These are phyloP conservation scores for Lordiphosa mommai DNA, from an alignment of 1,140 invertebrate species.

Conservation along the genomic window DNA sequence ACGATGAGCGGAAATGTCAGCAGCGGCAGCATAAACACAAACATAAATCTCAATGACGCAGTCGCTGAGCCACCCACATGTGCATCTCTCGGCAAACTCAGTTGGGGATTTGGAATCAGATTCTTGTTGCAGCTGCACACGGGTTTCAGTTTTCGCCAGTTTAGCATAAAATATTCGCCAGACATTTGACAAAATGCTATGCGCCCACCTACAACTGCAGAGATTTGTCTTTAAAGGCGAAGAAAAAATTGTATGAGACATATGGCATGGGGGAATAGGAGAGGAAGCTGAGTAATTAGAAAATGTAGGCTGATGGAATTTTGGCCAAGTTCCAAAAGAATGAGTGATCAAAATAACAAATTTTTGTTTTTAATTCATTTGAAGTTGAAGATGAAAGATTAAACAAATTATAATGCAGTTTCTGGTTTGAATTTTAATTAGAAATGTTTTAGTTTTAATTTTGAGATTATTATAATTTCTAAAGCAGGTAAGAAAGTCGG, in stretches of 20 bases:
- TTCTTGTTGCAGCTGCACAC: conserved; percentile 34
- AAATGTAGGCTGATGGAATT: background rate
- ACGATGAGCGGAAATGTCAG: conserved; percentile 61
- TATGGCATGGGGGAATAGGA: conserved; percentile 19
- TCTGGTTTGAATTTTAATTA: too few relatives aligned
- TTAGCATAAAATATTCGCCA: conserved; percentile 48
- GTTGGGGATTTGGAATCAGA: background rate
- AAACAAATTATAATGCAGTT: too few relatives aligned
- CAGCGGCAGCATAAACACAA: conserved; percentile 62
- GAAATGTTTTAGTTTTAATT: too few relatives aligned
- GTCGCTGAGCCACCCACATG: conserved; percentile 46
- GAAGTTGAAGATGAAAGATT: background rate
- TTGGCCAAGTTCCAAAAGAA: conserved; percentile 8
- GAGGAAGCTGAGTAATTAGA: conserved; percentile 33
- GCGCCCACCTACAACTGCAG: conserved; percentile 35
- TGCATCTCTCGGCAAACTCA: conserved; percentile 15
- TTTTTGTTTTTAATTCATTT: background rate
- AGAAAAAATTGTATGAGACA: conserved; percentile 20
- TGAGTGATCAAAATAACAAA: background rate
- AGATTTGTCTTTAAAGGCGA: conserved; percentile 14
- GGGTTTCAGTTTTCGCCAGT: conserved; percentile 59
- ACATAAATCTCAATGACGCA: conserved; percentile 68
- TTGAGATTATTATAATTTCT: background rate
- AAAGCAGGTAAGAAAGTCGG: too few relatives aligned
- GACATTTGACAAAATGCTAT: conserved; percentile 61